phyloP scores from a whole-genome alignment of 2,113 vertebrate species.

The Pachyramphus minor region DNA sequence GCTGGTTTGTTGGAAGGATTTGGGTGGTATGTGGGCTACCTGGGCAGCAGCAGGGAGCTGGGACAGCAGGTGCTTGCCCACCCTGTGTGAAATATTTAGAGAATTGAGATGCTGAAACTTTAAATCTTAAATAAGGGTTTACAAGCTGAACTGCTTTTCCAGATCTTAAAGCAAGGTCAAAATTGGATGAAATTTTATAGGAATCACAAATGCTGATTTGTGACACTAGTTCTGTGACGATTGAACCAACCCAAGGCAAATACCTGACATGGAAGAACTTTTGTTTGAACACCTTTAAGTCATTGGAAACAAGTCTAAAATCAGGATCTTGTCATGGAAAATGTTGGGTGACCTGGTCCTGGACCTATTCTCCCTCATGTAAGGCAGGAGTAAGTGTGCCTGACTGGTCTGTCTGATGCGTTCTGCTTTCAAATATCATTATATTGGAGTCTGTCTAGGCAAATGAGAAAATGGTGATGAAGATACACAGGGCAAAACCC shows the following conservation, averaged over 20 bases:
- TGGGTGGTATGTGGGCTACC: not conserved
- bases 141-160: not conserved
- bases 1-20: not conserved
- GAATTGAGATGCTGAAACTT: not conserved
- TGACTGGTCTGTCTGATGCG: not conserved
- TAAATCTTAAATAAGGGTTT: not conserved
- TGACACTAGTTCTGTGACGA: not conserved
- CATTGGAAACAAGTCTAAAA: not conserved
- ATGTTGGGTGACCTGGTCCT: not conserved
- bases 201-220: not conserved
- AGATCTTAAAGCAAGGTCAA: not conserved
- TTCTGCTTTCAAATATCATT: not conserved
- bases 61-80: rapidly evolving
- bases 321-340: not conserved
- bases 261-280: not conserved
- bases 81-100: rapidly evolving
- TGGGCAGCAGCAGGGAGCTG: not conserved
- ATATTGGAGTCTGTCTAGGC: not conserved
- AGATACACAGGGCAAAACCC: not conserved
- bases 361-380: not conserved
- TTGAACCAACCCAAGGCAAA: not conserved
- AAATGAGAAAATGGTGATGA: not conserved
- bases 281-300: not conserved
- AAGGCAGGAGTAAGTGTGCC: not conserved
- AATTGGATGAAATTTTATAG: not conserved